phyloP scores from a whole-genome alignment of 1,140 invertebrate species.

The Papilio dardanus region DNA sequence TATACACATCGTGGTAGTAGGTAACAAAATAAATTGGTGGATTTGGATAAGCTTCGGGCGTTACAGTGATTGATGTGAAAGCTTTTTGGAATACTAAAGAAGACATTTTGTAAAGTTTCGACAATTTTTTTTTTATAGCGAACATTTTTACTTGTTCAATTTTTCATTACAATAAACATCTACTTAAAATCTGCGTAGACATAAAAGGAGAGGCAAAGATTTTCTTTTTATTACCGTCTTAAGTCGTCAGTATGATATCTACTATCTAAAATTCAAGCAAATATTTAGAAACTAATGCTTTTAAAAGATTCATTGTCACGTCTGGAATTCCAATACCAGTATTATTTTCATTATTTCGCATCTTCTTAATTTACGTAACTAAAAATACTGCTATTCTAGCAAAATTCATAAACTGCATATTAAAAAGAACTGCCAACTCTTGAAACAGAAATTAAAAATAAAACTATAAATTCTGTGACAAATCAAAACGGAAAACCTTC shows the following conservation, averaged over 20 bases:
- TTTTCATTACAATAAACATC: neutral
- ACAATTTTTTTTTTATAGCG: neutral
- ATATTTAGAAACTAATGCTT: neutral
- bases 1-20: neutral
- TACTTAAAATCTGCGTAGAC: neutral
- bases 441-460: neutral
- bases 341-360: no score
- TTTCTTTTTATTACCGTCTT: neutral
- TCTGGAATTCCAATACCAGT: neutral
- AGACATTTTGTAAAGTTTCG: slow-evolving; percentile 41
- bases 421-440: no score
- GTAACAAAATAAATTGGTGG: slow-evolving; percentile 73
- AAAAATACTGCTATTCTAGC: no score
- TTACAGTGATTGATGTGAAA: slow-evolving; percentile 73
- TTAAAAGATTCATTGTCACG: neutral
- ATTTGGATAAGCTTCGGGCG: slow-evolving; percentile 77
- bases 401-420: no score
- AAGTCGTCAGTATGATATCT: neutral
- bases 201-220: neutral
- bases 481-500: neutral
- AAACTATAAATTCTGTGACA: neutral
- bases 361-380: no score
- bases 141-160: neutral
- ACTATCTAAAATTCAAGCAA: neutral
- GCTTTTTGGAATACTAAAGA: slow-evolving; percentile 71